phyloP scores from a whole-genome alignment of 2,888 invertebrate genomes.

The Dryobota labecula region DNA sequence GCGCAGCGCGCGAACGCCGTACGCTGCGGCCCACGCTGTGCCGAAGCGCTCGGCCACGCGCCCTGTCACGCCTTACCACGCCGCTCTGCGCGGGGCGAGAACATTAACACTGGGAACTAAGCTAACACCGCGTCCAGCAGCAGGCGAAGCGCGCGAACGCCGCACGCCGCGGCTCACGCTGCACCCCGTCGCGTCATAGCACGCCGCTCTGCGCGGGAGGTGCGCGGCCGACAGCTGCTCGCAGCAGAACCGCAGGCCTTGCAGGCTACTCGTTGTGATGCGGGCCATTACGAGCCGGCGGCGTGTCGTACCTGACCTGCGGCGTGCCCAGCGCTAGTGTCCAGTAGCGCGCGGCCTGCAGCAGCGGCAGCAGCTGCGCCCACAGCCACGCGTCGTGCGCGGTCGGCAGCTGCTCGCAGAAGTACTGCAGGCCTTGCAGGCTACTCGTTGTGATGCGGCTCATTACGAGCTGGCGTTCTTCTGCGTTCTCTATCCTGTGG shows the following conservation, averaged over 20 bases:
- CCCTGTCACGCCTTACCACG: neutral
- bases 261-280: no score
- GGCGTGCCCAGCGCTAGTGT: conserved; percentile 90
- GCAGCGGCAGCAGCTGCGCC: conserved; percentile 88
- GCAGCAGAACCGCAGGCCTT: no score
- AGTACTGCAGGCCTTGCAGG: conserved; percentile 73
- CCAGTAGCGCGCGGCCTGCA: conserved; percentile 93
- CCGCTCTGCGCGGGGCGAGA: no score
- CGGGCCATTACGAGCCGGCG: no score
- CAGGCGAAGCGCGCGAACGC: no score
- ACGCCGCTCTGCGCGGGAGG: no score
- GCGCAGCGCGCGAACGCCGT: neutral
- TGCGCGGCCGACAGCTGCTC: no score
- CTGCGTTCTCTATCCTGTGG: conserved; percentile 71
- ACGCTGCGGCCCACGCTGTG: neutral
- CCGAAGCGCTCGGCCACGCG: conserved; percentile 1
- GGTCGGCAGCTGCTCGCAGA: conserved; percentile 67
- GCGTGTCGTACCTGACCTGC: conserved; percentile 68
- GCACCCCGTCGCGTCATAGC: neutral
- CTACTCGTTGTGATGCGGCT: conserved; percentile 69
- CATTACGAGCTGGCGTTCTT: conserved; percentile 70
- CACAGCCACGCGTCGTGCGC: conserved; percentile 90
- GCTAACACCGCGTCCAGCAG: no score
- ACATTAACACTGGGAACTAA: no score
- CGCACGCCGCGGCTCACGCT: conserved; percentile 1